Percentiles rank a stretch among this genome's conserved stretches.
These are phyloP conservation scores for Proctacanthus coquilletti DNA, from an alignment of 1,140 invertebrate genomes.

Conservation along the genomic window DNA sequence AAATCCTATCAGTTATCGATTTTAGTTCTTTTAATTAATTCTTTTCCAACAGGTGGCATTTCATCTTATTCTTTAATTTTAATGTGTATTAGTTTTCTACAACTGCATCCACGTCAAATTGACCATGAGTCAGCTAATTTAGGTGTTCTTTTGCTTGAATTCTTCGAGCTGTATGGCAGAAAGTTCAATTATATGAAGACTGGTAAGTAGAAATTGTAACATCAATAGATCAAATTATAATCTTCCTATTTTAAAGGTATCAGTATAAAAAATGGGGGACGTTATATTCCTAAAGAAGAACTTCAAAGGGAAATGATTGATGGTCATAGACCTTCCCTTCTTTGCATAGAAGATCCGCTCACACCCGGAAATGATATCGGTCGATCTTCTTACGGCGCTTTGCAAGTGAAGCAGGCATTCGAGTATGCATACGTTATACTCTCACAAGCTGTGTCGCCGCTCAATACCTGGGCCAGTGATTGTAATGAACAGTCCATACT, in stretches of 20 bases:
- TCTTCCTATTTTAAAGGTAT: constrained; percentile 35
- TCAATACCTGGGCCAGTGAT: constrained; percentile 40
- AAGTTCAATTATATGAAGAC: constrained; percentile 95
- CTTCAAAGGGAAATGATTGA: constrained; percentile 84
- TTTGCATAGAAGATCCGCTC: constrained; percentile 97
- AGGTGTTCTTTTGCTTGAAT: constrained; percentile 89
- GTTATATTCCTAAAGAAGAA: constrained; percentile 90
- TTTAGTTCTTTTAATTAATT: background rate
- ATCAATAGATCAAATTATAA: background rate
- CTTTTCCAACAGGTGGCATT: constrained; percentile 89
- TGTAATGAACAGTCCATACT: constrained; percentile 25
- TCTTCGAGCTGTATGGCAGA: constrained; percentile 92
- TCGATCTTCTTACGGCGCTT: constrained; percentile 83
- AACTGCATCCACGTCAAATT: constrained; percentile 47
- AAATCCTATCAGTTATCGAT: background rate
- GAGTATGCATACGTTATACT: constrained; percentile 85
- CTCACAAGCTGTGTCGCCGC: constrained; percentile 59
- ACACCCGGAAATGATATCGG: constrained; percentile 91
- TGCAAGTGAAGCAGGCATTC: constrained; percentile 87
- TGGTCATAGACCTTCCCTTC: constrained; percentile 76
- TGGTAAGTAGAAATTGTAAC: constrained; percentile 30
- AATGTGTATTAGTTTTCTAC: constrained; percentile 95
- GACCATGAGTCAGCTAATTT: constrained; percentile 56
- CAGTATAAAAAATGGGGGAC: constrained; percentile 82
- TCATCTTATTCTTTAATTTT: constrained; percentile 97